phyloP scores from a whole-genome alignment of 2,113 vertebrate species.

The Anser cygnoides region DNA sequence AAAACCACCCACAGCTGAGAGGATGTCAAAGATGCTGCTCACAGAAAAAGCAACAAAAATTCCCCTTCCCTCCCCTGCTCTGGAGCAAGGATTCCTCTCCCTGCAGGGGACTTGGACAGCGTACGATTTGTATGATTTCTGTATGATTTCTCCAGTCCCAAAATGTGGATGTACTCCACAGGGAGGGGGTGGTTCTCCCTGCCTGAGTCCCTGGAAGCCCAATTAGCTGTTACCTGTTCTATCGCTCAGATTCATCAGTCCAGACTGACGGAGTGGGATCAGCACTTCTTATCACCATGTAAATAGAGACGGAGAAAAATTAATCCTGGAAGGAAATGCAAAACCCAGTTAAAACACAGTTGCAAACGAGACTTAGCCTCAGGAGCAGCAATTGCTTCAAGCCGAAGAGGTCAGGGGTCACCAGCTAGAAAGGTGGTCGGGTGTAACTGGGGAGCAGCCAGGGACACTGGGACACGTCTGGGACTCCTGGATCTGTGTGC shows the following conservation, averaged over 20 bases:
- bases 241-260: conserved; percentile 70
- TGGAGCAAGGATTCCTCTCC: not conserved
- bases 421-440: not conserved
- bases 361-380: not conserved
- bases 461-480: not conserved
- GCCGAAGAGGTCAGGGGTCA: not conserved
- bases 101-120: not conserved
- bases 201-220: not conserved
- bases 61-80: not conserved
- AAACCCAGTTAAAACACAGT: conserved; percentile 32
- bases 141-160: not conserved
- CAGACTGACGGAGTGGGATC: conserved; percentile 42
- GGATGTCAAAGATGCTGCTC: not conserved
- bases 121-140: not conserved
- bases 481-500: not conserved
- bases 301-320: conserved; percentile 35
- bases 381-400: not conserved
- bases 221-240: conserved; percentile 64
- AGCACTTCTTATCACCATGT: conserved; percentile 60
- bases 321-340: conserved; percentile 56
- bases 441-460: not conserved
- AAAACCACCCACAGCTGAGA: not conserved
- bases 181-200: not conserved
- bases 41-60: not conserved
- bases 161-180: not conserved